phyloP scores from a whole-genome alignment of 1,140 invertebrate genomes.

The Pararge aegeria region DNA sequence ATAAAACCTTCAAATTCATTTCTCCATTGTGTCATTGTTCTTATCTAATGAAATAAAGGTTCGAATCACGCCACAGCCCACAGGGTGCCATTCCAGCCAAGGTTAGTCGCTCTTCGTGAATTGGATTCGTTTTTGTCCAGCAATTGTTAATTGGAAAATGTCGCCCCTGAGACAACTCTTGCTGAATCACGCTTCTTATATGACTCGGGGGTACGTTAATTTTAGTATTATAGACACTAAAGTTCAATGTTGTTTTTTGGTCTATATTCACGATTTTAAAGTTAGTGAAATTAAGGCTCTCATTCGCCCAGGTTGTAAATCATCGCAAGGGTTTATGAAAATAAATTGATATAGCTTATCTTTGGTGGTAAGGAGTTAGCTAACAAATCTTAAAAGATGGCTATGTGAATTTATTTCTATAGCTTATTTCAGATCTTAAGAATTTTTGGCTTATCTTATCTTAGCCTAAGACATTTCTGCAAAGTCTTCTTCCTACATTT shows the following conservation, averaged over 20 bases:
- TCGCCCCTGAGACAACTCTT: constrained; percentile 15
- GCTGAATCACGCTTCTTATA: constrained; percentile 19
- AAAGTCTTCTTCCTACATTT: no score
- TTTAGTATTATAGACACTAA: neutral
- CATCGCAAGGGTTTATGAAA: no score
- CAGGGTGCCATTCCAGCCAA: constrained; percentile 9
- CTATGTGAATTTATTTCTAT: no score
- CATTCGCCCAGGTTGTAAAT: no score
- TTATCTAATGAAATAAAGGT: constrained; percentile 3
- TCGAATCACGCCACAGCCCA: neutral
- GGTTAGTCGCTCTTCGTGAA: constrained; percentile 3
- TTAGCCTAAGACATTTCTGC: no score
- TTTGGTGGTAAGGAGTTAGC: no score
- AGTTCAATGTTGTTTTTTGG: neutral
- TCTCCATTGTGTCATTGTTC: neutral
- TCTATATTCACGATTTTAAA: neutral
- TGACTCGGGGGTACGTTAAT: constrained; percentile 8
- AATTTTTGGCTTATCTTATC: no score
- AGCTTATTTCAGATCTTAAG: no score
- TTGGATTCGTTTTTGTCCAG: constrained; percentile 11
- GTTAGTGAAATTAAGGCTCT: no score
- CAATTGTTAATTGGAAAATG: constrained; percentile 20
- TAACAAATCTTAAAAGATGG: no score
- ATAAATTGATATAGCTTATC: no score
- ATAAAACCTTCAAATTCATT: no score